These are phyloP conservation scores for Toxotes lorentzi DNA, from an alignment of 2,797 vertebrate genomes.

Conservation along the genomic window DNA sequence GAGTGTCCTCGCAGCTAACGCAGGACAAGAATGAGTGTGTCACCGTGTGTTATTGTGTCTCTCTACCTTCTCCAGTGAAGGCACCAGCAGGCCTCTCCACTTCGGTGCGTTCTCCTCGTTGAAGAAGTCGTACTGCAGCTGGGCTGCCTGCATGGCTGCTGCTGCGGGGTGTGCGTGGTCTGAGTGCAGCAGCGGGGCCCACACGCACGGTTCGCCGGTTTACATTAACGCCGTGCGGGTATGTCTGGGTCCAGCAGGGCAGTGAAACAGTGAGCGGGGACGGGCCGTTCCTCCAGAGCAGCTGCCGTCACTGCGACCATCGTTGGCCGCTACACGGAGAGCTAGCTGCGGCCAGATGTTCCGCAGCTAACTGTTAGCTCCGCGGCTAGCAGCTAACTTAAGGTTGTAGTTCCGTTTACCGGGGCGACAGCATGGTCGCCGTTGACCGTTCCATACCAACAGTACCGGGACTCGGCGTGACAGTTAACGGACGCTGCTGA, in stretches of 20 bases:
- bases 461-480: slow-evolving; percentile 6
- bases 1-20: too few species aligned
- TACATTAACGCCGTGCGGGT: slow-evolving; percentile 54
- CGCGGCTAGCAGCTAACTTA: slow-evolving; percentile 19
- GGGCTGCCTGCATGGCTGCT: slow-evolving; percentile 89
- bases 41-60: neutral
- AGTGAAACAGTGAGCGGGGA: slow-evolving; percentile 11
- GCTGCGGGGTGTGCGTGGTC: slow-evolving; percentile 10
- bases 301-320: slow-evolving; percentile 64
- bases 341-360: slow-evolving; percentile 42
- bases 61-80: slow-evolving; percentile 90
- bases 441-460: slow-evolving; percentile 9
- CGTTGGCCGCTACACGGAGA: slow-evolving; percentile 39
- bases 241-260: slow-evolving; percentile 19
- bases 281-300: slow-evolving; percentile 49
- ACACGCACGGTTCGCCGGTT: slow-evolving; percentile 24
- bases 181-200: slow-evolving; percentile 23
- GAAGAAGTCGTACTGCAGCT: slow-evolving; percentile 93
- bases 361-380: slow-evolving; percentile 40
- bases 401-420: slow-evolving; percentile 24
- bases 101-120: slow-evolving; percentile 92
- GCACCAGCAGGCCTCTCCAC: slow-evolving; percentile 92
- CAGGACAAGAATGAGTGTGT: too few species aligned
- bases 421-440: slow-evolving; percentile 24
- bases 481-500: slow-evolving; percentile 4